Base-by-base conservation (phyloP, 2,797 vertebrate genomes). In the Aplochiton taeniatus region DNA sequence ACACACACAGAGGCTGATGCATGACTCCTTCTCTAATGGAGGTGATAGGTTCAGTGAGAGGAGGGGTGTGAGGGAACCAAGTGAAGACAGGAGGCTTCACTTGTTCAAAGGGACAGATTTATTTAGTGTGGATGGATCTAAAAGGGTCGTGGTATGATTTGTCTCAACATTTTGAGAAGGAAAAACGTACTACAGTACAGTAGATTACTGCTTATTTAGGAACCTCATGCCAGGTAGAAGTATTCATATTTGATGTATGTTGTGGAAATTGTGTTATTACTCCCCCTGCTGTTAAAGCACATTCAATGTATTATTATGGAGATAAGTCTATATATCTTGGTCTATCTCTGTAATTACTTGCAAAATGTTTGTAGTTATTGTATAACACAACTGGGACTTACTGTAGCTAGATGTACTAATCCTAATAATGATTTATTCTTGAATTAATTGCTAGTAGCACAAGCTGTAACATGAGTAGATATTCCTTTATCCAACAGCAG, bases 311-410 rank as follows among this genome's bases (percentile, higher is more conserved):
- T 11, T 58, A 68, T 60, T 59, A 72, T 62, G 64, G 69, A 81
- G 65, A 76, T 19, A 51, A 48, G 65, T 69, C n/a, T n/a, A n/a
- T n/a, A 71, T n/a, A 43, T 45, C 77, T 79, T 73, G 67, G 83
- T 85, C 85, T 71, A 46, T 79, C 68, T 80, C 69, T 75, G 54
- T 64, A 70, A 85, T 83, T 72, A 80, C 80, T 71, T 84, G 84
- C 82, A 80, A 72, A 79, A 58, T 43, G 82, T 64, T 78, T 66
- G 85, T 90, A 90, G 90, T 91, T 88, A 91, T 92, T 90, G 84
- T 91, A 90, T 91, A 91, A 90, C 83, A 77, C 61, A 16, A 56
- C 4, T 49, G 51, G 19, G 72, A 80, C 64, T 70, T 59, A 74
- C 44, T 76, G 49, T 84, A 78, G 75, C 47, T 75, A 9, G 77